Evolutionary conservation across 2,888 invertebrate species (phyloP).

Genomic region (Nephrotoma flavescens): DNA sequence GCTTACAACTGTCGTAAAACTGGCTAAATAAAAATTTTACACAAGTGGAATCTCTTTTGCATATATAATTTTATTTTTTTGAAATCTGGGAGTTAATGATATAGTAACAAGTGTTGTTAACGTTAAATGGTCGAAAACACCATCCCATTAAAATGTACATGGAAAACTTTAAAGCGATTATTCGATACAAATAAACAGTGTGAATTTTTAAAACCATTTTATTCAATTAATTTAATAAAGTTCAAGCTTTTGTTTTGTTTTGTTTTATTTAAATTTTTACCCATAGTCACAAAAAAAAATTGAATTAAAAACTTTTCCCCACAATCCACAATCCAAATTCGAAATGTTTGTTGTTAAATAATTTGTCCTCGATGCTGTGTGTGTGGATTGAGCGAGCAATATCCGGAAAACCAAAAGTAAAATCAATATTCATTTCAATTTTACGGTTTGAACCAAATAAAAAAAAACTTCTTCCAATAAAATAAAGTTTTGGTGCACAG

Average conservation of each 20-base stretch:
- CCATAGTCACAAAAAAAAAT: background rate
- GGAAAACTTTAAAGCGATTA: background rate
- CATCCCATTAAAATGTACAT: background rate
- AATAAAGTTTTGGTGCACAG: background rate
- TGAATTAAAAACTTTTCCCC: background rate
- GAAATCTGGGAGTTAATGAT: too few species aligned
- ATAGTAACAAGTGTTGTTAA: too few species aligned
- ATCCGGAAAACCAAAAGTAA: background rate
- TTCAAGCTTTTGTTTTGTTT: background rate
- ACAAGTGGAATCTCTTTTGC: too few species aligned
- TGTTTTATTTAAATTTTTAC: background rate
- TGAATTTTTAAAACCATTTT: background rate
- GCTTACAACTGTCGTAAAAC: too few species aligned
- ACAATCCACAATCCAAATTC: background rate
- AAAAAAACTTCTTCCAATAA: background rate
- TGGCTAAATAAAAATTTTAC: too few species aligned
- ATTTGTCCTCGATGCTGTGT: background rate
- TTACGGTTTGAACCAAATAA: background rate
- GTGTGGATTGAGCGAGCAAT: background rate
- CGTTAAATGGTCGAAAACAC: too few species aligned
- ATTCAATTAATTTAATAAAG: background rate
- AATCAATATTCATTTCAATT: background rate
- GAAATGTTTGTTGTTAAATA: background rate
- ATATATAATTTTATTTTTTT: too few species aligned
- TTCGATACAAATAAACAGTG: background rate